Conservation (phyloP, 2,113 vertebrate species). For the Galbula dea region DNA sequence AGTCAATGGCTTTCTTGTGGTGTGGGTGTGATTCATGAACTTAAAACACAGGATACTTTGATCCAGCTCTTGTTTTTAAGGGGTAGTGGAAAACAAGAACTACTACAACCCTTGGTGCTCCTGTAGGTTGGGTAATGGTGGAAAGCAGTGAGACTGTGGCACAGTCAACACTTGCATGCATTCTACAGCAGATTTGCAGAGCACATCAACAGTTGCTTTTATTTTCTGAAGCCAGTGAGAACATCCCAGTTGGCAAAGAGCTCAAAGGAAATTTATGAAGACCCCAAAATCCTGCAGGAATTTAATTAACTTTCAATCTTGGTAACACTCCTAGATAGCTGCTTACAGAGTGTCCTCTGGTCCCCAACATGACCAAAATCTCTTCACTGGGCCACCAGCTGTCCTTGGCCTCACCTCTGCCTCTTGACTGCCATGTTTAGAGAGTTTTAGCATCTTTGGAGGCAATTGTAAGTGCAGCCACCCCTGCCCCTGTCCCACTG, state of each 20-base stretch:
- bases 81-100: conserved; percentile 7
- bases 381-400: accelerated
- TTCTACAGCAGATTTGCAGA: conserved; percentile 44
- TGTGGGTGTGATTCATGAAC: conserved; percentile 41
- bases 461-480: accelerated
- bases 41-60: conserved; percentile 39
- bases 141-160: conserved; percentile 15
- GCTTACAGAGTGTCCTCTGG: neutral
- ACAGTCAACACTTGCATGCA: conserved; percentile 9
- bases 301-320: conserved; percentile 53
- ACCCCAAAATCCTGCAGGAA: conserved; percentile 33
- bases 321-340: neutral
- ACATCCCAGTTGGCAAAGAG: conserved; percentile 34
- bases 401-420: neutral
- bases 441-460: accelerated
- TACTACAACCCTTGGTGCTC: conserved; percentile 30
- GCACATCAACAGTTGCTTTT: conserved; percentile 40
- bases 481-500: neutral
- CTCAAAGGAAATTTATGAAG: conserved; percentile 49
- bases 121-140: conserved; percentile 31
- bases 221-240: neutral
- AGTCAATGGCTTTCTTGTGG: neutral
- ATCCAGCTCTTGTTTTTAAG: conserved; percentile 18
- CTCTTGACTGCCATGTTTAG: accelerated
- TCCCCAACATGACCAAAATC: accelerated